Base-by-base conservation (phyloP, 2,113 vertebrate species). In the Acanthisitta chloris region DNA sequence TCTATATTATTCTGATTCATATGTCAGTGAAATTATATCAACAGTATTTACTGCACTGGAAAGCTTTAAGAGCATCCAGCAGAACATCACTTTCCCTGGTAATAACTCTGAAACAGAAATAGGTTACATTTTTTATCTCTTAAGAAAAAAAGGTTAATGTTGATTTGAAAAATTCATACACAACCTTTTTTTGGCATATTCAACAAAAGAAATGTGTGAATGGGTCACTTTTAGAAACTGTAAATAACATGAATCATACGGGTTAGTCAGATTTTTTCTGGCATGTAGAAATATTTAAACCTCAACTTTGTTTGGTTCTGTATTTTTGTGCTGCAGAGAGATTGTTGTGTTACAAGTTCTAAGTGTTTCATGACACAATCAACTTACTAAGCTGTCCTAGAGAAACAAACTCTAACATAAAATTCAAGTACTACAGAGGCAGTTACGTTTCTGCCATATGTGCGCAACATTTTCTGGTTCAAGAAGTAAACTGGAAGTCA, bases 91-190 rank as follows among this genome's bases (percentile, higher is more conserved):
- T 54, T 70, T 92, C 77, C 52, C 85, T 88, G 79, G 87, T 87
- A 91, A 83, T 94, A 95, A 91, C 87, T 93, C 86, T 51, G 17
- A 86, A 92, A 84, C 29, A 94, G 86, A 97, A 92, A 96, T 57
- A 57, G 84, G 84, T 96, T 76, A 74, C 45, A 43, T 92, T 85
- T 97, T 95, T 96, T 70, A 91, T 81, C 83, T 46, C 43, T 70
- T 73, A 91, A 92, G 43, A 38, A 91, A 82, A 94, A 95, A 91
- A 85, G 61, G 71, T 87, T 93, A 92, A 94, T 91, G 94, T 87
- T 90, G 89, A 91, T 90, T 95, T 72, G n/a, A 90, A 93, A 95
- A 88, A 81, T 46, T 84, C 73, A 90, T 38, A 54, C 25, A 57
- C 33, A 64, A 64, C 15, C 17, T 33, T 89, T 48, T 49, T 95